Evolutionary conservation across 2,797 vertebrate species (phyloP).

Genomic region (Hapalemur alaotrensis): DNA sequence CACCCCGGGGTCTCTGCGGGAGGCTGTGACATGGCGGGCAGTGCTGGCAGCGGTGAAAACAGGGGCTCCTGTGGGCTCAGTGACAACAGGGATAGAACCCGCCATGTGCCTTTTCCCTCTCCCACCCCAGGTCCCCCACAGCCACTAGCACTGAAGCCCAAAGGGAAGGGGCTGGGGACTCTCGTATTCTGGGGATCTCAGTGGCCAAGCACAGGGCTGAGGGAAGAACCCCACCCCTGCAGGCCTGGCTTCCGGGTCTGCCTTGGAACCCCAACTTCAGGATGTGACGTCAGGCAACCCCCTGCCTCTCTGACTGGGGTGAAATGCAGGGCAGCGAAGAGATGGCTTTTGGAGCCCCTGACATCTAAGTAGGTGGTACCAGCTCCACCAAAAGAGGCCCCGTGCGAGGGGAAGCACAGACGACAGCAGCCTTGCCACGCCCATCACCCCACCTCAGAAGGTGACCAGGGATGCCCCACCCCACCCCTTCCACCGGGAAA

Average conservation of each 20-base stretch:
- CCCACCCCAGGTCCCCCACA: background rate
- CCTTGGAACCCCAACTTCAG: background rate
- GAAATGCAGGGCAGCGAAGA: accelerated
- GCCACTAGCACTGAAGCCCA: background rate
- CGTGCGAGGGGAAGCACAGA: accelerated
- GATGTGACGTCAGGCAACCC: background rate
- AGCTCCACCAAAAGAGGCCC: background rate
- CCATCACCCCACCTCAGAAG: accelerated
- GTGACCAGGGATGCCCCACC: background rate
- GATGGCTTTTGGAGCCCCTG: background rate
- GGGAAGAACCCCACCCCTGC: background rate
- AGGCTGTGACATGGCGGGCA: too few species aligned
- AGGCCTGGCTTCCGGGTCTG: background rate
- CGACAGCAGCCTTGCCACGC: too few species aligned
- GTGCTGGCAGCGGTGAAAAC: background rate
- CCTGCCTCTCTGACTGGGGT: background rate
- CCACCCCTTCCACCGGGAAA: accelerated
- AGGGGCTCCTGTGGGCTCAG: background rate
- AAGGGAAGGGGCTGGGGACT: background rate
- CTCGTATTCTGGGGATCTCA: background rate
- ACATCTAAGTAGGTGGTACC: background rate
- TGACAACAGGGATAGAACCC: accelerated
- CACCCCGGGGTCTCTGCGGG: accelerated
- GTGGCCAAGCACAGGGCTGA: background rate
- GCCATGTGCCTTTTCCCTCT: background rate